A percentile compares a stretch with the other conserved stretches of the same genome.
Conservation (phyloP, 2,888 invertebrate species). For the Ophion ellenae region DNA sequence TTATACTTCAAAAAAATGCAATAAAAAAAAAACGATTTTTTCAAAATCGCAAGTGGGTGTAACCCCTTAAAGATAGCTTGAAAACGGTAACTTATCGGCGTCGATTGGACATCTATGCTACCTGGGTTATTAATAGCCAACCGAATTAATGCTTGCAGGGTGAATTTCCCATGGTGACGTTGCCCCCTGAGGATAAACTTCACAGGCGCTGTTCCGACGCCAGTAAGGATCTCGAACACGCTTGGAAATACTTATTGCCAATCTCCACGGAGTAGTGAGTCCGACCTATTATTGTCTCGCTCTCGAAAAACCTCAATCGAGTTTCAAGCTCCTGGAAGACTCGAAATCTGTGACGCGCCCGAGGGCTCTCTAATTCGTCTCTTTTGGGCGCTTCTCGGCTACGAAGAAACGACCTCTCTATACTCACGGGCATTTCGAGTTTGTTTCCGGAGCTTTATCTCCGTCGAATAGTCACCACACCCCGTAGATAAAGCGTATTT, state of each 20-base stretch:
- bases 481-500: slow-evolving; percentile 61
- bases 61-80: too few relatives aligned
- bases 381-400: neutral
- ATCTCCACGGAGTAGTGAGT: slow-evolving; percentile 74
- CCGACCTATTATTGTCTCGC: slow-evolving; percentile 17
- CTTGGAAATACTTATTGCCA: slow-evolving; percentile 82
- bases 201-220: slow-evolving; percentile 81
- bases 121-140: too few relatives aligned
- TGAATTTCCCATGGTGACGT: slow-evolving; percentile 80
- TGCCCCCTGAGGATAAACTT: slow-evolving; percentile 80
- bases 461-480: slow-evolving; percentile 50
- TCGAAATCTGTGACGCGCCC: neutral
- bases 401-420: neutral
- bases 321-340: slow-evolving; percentile 40
- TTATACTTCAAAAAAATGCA: too few relatives aligned
- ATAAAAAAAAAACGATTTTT: too few relatives aligned
- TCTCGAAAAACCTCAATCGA: slow-evolving; percentile 34
- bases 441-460: slow-evolving; percentile 42
- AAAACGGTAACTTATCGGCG: too few relatives aligned
- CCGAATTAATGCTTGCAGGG: slow-evolving; percentile 70
- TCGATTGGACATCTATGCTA: too few relatives aligned
- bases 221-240: slow-evolving; percentile 79
- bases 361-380: neutral
- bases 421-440: slow-evolving; percentile 36
- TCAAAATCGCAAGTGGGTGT: too few relatives aligned